These are phyloP conservation scores for Rattus norvegicus DNA, from an alignment of 2,113 vertebrate species.

Conservation along the genomic window GRCr8 NC_086022.1:91527001-91527500, in stretches of 20 bases:
- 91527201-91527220: background rate
- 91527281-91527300: background rate
- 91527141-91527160: background rate
- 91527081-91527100: background rate
- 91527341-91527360: slow-evolving; percentile 33
- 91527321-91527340: slow-evolving; percentile 20
- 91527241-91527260: background rate
- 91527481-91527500: background rate
- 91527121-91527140: background rate
- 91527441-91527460: background rate
- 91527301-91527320: background rate
- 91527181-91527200: background rate
- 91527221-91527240: background rate
- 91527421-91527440: slow-evolving; percentile 19
- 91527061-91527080: background rate
- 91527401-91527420: background rate
- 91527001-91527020: background rate
- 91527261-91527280: background rate
- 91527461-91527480: background rate
- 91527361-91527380: slow-evolving; percentile 15
- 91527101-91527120: background rate
- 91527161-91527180: background rate
- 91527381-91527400: background rate
- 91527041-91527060: background rate
- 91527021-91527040: background rate